These are phyloP conservation scores for Crotalus viridis DNA, from an alignment of 2,113 vertebrate genomes.

Conservation along the genomic window DNA sequence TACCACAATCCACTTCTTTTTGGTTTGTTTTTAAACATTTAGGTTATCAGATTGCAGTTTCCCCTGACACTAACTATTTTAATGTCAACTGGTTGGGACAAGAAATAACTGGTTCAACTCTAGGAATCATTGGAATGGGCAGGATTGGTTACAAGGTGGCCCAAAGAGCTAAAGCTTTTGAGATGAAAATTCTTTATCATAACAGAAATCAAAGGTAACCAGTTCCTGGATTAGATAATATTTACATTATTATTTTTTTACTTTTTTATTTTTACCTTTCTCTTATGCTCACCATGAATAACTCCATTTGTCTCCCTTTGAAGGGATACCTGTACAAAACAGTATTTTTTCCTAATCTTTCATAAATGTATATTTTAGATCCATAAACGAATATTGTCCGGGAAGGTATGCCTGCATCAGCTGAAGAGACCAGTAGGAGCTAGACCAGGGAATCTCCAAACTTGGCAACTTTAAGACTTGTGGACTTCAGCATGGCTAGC, in stretches of 20 bases:
- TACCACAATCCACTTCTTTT: background rate
- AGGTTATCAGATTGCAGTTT: conserved; percentile 64
- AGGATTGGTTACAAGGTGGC: conserved; percentile 70
- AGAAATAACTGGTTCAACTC: conserved; percentile 62
- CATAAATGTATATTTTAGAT: background rate
- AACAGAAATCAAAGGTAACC: conserved; percentile 71
- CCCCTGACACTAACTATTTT: conserved; percentile 53
- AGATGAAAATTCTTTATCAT: conserved; percentile 76
- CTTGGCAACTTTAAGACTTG: background rate
- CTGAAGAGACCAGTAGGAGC: background rate
- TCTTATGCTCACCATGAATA: background rate
- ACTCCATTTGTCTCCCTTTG: background rate
- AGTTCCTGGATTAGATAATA: background rate
- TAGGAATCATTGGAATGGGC: conserved; percentile 75
- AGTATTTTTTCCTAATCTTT: background rate
- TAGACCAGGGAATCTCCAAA: background rate
- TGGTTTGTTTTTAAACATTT: background rate
- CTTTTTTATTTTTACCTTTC: background rate
- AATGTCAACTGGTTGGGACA: conserved; percentile 53
- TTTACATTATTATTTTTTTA: background rate
- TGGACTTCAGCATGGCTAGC: no score
- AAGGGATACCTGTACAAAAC: background rate
- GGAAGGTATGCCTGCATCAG: background rate
- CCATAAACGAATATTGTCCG: background rate
- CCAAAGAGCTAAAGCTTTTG: conserved; percentile 68